Base-by-base conservation (phyloP, 2,797 vertebrate genomes). In the Aplochiton taeniatus region DNA sequence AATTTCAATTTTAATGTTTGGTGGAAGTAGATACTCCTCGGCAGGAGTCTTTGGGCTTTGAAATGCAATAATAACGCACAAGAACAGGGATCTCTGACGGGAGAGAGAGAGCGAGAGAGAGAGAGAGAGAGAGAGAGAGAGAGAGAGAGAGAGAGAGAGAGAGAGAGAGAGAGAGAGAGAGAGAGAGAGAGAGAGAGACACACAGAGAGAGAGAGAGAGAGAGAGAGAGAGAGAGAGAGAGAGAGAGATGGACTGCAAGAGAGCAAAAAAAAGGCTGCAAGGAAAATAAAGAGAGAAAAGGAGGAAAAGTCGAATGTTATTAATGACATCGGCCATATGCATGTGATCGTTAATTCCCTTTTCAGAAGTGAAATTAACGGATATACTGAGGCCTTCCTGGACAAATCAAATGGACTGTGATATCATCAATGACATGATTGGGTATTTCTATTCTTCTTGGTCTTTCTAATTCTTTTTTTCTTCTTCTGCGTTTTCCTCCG, bases 351-450 rank as follows among this genome's bases (percentile, higher is more conserved):
- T 94, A 98, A 99, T 98, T 98, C 98, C 96, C 89, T 88, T 96
- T 96, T 95, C 95, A 91, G 96, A 98, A 96, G 95, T 98, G 96
- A 98, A 94, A 93, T 93, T 92, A 95, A 90, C 94, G 93, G 97
- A 98, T 99, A 98, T 94, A 90, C 90, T 86, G 73, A 53, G 63
- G 80, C 74, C 77, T 78, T 90, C 85, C 17, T 65, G 76, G 73
- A 90, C 89, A 93, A 95, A 96, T 97, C 93, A 90, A 96, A 96
- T 95, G 90, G 92, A 91, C 84, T 72, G 79, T 80, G 96, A 99
- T 98, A 93, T 80, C 90, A 98, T 98, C 96, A 88, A 89, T 85
- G 89, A 91, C 92, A 86, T 90, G 76, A 82, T 69, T 89, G 84
- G 87, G 54, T 70, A 69, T 83, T 79, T 78, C 72, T 65, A 62